Evolutionary conservation across 1,140 invertebrate genomes (phyloP).

Genomic region (Drosophila serrata): DNA sequence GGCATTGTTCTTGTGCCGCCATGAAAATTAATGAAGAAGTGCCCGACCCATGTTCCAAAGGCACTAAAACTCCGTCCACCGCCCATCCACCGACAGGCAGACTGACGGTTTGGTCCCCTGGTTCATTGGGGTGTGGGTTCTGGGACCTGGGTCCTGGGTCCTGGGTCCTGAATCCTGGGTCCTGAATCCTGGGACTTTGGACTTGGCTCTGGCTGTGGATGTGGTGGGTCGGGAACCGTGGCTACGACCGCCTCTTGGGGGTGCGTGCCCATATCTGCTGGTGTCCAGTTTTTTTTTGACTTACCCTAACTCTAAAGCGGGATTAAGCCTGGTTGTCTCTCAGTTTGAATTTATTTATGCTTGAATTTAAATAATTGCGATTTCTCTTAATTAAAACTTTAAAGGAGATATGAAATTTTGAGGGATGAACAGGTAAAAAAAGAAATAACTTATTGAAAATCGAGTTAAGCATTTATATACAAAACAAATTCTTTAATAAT

Average conservation of each 20-base stretch:
- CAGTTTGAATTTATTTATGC: neutral
- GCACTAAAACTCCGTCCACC: slow-evolving; percentile 66
- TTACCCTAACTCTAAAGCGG: slow-evolving; percentile 20
- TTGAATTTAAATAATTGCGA: neutral
- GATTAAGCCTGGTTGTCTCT: neutral
- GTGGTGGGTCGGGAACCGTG: slow-evolving; percentile 31
- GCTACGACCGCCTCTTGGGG: slow-evolving; percentile 28
- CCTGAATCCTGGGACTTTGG: slow-evolving; percentile 2
- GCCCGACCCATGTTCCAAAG: slow-evolving; percentile 77
- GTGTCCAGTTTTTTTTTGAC: slow-evolving; percentile 35
- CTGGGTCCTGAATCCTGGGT: slow-evolving; percentile 7
- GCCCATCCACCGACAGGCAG: slow-evolving; percentile 44
- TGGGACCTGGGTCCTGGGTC: slow-evolving; percentile 10
- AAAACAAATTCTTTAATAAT: too few species aligned
- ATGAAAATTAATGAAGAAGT: slow-evolving; percentile 84
- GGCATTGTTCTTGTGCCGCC: slow-evolving; percentile 80
- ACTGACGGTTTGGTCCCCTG: slow-evolving; percentile 35
- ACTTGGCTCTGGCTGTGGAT: neutral
- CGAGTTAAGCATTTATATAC: too few species aligned
- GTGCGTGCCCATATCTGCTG: slow-evolving; percentile 26
- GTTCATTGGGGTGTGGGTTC: slow-evolving; percentile 12
- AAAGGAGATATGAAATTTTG: neutral
- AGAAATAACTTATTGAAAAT: too few species aligned
- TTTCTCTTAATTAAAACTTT: neutral
- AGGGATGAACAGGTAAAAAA: neutral